phyloP scores from a whole-genome alignment of 2,888 invertebrate genomes.

The Synanthedon tipuliformis region DNA sequence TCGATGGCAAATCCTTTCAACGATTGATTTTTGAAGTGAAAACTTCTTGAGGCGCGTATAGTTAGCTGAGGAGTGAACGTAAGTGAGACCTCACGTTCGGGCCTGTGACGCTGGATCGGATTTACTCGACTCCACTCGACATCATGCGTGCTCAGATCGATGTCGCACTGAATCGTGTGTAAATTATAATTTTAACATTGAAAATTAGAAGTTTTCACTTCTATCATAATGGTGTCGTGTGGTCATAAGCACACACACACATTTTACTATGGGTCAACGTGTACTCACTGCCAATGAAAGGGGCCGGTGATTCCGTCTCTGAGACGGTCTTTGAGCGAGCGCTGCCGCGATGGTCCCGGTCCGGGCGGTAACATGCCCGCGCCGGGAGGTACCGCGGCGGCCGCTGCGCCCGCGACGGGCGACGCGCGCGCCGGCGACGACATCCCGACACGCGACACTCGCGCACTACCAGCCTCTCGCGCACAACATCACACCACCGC shows the following conservation, averaged over 20 bases:
- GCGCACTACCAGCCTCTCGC: conserved; percentile 29
- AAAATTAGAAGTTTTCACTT: not conserved
- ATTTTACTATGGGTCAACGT: not conserved
- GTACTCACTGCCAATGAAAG: conserved; percentile 85
- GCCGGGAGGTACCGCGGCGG: conserved; percentile 41
- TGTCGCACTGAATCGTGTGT: too few species aligned
- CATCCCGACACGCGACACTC: conserved; percentile 30
- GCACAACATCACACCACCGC: conserved; percentile 46
- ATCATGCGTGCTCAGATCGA: too few species aligned
- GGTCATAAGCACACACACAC: not conserved
- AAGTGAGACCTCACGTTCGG: too few species aligned
- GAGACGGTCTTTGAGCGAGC: conserved; percentile 81
- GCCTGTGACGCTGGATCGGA: too few species aligned
- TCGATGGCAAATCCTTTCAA: too few species aligned
- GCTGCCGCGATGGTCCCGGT: conserved; percentile 75
- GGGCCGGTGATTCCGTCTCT: conserved; percentile 84
- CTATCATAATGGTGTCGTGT: too few species aligned
- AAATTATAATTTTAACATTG: not conserved
- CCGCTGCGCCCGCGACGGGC: conserved; percentile 19
- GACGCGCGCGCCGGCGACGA: conserved; percentile 56
- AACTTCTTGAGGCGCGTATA: too few species aligned
- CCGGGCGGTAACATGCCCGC: conserved; percentile 58
- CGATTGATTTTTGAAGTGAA: too few species aligned
- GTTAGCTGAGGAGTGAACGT: too few species aligned
- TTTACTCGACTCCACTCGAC: too few species aligned